These are phyloP conservation scores for Myotis daubentonii DNA, from an alignment of 2,797 vertebrate species.

Conservation along the genomic window DNA sequence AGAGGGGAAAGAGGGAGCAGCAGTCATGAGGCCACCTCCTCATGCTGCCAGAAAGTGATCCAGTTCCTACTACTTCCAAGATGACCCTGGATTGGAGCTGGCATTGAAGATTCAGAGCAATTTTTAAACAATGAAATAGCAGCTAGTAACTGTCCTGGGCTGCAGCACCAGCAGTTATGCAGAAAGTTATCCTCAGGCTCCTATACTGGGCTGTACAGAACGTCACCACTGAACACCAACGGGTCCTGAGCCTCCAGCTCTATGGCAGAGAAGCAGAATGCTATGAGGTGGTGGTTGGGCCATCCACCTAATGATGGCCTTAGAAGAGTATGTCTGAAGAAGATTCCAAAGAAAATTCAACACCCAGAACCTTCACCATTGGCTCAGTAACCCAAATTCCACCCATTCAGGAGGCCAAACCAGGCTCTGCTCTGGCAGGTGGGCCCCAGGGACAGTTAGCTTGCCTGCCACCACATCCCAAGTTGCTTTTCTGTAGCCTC, in stretches of 20 bases:
- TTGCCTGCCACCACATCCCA: not conserved
- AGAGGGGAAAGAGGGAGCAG: not conserved
- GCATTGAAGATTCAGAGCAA: constrained; percentile 29
- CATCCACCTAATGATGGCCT: not conserved
- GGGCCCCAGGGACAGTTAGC: not conserved
- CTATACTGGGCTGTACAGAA: not conserved
- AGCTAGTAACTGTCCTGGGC: not conserved
- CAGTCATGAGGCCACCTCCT: not conserved
- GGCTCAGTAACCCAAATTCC: constrained; percentile 25
- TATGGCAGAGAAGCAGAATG: constrained; percentile 12
- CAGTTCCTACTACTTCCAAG: not conserved
- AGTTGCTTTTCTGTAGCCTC: not conserved
- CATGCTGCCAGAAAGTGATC: not conserved
- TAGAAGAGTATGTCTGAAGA: not conserved
- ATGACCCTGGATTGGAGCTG: not conserved
- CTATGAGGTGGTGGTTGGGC: not conserved
- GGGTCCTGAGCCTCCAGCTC: constrained; percentile 6
- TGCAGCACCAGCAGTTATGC: not conserved
- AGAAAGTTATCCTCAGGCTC: constrained; percentile 8
- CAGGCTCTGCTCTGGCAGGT: not conserved
- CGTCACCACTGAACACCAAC: not conserved
- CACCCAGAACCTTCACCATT: not conserved
- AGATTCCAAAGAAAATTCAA: constrained; percentile 46
- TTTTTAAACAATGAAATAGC: constrained; percentile 41
- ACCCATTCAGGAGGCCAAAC: not conserved